phyloP scores from a whole-genome alignment of 1,140 invertebrate genomes.

The Zaprionus gabonicus region DNA sequence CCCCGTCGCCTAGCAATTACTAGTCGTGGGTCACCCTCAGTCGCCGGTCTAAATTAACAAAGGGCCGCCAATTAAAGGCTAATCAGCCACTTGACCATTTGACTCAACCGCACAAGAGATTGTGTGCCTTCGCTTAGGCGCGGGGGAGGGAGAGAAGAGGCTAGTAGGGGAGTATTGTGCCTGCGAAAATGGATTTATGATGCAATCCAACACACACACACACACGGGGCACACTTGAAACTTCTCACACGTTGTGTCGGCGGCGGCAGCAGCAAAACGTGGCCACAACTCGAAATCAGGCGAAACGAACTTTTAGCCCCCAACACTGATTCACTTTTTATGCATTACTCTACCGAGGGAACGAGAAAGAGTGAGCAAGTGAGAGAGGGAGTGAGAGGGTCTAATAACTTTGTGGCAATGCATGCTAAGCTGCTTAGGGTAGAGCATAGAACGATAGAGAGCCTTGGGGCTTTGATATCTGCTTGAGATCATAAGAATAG shows the following conservation, averaged over 20 bases:
- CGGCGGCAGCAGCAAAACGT: conserved; percentile 15
- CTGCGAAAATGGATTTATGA: conserved; percentile 72
- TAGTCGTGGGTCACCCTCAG: conserved; percentile 28
- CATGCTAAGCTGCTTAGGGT: background rate
- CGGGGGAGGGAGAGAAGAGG: background rate
- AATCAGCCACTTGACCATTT: conserved; percentile 76
- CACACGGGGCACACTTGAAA: conserved; percentile 54
- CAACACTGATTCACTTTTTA: conserved; percentile 55
- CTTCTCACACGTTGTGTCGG: conserved; percentile 52
- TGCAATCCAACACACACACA: conserved; percentile 55
- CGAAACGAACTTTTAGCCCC: conserved; percentile 34
- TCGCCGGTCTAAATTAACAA: conserved; percentile 76
- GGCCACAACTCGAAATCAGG: conserved; percentile 45
- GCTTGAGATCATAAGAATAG: background rate
- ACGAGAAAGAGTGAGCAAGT: background rate
- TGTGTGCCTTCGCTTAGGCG: background rate
- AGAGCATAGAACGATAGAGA: background rate
- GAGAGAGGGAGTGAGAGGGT: background rate
- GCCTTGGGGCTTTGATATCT: background rate
- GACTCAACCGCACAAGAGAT: conserved; percentile 54
- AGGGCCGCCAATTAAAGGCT: conserved; percentile 76
- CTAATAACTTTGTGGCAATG: conserved; percentile 1
- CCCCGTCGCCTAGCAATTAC: conserved; percentile 3
- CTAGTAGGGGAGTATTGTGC: background rate
- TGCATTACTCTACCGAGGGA: background rate